Base-by-base conservation (phyloP, 1,140 invertebrate genomes). In the Pentalonia nigronervosa region DNA sequence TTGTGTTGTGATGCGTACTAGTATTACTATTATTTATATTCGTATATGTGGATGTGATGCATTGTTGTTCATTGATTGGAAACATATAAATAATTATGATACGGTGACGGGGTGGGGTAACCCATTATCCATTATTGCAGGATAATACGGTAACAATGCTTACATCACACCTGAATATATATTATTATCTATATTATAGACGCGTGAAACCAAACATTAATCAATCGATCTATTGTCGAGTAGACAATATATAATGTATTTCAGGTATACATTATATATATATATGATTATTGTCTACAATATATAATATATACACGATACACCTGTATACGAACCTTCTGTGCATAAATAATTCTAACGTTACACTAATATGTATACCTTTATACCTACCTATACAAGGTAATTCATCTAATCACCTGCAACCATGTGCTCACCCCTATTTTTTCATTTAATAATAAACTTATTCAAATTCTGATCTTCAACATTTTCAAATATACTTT, bases 131-230 rank as follows among this genome's bases (percentile, higher is more conserved):
- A 41, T 41, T 60, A 60, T 76, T 76, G n/a, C 60, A n/a, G 11
- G 60, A 76, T 76, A 76, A 76, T 76, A 34, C 60, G 14, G 60
- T 76, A 76, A 76, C 60, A n/a, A n/a, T 76, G n/a, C 60, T 76
- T 76, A 76, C 60, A 76, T 76, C 60, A 76, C 60, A 76, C 60
- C 60, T 17, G 14, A 41, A 41, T 41, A 4, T 41, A 41, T 41
- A 41, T 41, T 41, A 41, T 41, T 41, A 41, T 41, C 14, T 76
- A 76, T 76, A 34, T n/a, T 76, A n/a, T n/a, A 2, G 14, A 76
- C 60, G 60, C 60, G 60, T 76, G 60, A 76, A 76, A 76, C 60
- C 60, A 76, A 76, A 76, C n/a, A 76, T 76, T 34, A 76, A 76
- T 76, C 60, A 76, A 76, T 76, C 60, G 60, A 76, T 76, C 60